Evolutionary conservation across 1,140 invertebrate species (phyloP).

Genomic region (Trachymyrmex septentrionalis): DNA sequence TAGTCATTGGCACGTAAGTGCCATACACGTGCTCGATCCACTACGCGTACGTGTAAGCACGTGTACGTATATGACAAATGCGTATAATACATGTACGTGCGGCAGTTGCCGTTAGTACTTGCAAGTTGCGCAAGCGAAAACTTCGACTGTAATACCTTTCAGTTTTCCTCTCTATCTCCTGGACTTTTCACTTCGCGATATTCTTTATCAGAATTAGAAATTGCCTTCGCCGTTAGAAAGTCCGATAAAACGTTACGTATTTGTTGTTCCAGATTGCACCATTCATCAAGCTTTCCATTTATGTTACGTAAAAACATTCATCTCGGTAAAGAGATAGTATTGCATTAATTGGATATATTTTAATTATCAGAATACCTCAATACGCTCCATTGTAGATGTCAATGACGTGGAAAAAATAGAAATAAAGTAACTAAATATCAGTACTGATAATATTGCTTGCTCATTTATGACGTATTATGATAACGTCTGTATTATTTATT

Average conservation of each 20-base stretch:
- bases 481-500: neutral
- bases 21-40: constrained; percentile 56
- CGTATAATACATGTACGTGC: constrained; percentile 26
- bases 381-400: neutral
- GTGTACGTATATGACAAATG: constrained; percentile 45
- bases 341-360: neutral
- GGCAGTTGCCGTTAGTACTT: constrained; percentile 63
- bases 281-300: constrained; percentile 3
- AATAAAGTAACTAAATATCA: constrained; percentile 14
- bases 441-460: neutral
- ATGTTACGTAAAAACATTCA: neutral
- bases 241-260: constrained; percentile 18
- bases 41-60: constrained; percentile 15
- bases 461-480: neutral
- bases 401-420: neutral
- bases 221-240: constrained; percentile 24
- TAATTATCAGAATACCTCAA: neutral
- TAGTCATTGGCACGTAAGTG: constrained; percentile 74
- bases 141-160: constrained; percentile 43
- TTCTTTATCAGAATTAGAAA: constrained; percentile 27
- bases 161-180: constrained; percentile 14
- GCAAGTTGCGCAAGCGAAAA: constrained; percentile 69
- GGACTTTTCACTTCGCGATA: constrained; percentile 35
- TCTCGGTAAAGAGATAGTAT: neutral
- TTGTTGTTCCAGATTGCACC: neutral